Evolutionary conservation across 2,797 vertebrate genomes (phyloP), one percentile per base, ranked within the genome.

Genomic region (Hypotaenidia philippensis): DNA sequence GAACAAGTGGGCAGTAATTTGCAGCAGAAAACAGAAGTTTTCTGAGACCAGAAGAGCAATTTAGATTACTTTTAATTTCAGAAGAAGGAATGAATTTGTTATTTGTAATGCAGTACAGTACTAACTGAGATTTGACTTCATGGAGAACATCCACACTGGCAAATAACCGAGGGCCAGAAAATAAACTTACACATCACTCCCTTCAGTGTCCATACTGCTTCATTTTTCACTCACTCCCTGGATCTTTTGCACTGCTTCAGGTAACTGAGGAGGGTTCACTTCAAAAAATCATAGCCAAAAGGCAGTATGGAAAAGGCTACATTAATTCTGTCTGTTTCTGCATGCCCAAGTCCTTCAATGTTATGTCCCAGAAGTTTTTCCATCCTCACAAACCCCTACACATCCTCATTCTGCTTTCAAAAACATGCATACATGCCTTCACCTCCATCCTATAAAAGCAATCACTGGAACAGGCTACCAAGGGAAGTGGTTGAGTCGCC

Each of bases 1-100:
- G 23, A 89, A 22, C 0, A 0, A 87, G 21, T 0, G 0, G 22
- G 56, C 2, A 69, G 50, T 31, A 66, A 59, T 2, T 16, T 55
- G 26, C 50, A 56, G 36, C 63, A 68, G 61, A 77, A 83, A 82
- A 63, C 2, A 6, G 1, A 45, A 11, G 4, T 25, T 71, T 79
- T 84, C 83, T 22, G 13, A 89, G 38, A 61, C 25, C 0, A 66
- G 10, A 69, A 34, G 25, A 45, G 5, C 2, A 9, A 20, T 9
- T 65, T 65, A 14, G 7, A 16, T 72, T 45, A 36, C 34, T 83
- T 90, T 72, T 41, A 59, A 86, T 77, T 68, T 52, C 60, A 6
- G 31, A 63, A 66, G 7, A 85, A 44, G 2, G 29, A 83, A 85
- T 22, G 34, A 21, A 53, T 57, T 52, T 52, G 64, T 56, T 75